Evolutionary conservation across 2,888 invertebrate genomes (phyloP), one percentile per base, ranked within the genome.

Genomic region (Drosophila macrospina): DNA sequence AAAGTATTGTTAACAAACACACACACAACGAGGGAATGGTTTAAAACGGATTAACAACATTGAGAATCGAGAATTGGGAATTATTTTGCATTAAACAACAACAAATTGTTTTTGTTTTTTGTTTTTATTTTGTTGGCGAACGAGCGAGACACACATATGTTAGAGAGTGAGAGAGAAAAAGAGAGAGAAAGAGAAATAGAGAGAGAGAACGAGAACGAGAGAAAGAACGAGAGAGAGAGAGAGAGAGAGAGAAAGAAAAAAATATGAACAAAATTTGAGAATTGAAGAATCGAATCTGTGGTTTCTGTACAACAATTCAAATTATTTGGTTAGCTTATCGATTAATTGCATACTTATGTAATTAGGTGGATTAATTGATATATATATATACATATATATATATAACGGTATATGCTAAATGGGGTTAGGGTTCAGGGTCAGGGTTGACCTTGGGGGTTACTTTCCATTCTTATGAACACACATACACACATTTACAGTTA

Each of bases 181-280:
- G n/a, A n/a, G n/a, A 71, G 56, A 63, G 30, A 44, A 48, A 61
- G 50, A 56, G 15, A 55, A 26, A 51, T 36, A 45, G 54, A 45
- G 47, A 62, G 36, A 61, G 44, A 66, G 61, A n/a, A n/a, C n/a
- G n/a, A 69, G 30, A 57, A 56, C 64, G 59, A 65, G 41, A 59
- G 60, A 64, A n/a, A 69, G 30, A 57, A 56, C 64, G 59, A 65
- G 41, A 59, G 60, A 64, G 39, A 54, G 45, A 72, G 41, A 56
- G 15, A 56, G 42, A 60, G 54, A 64, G 32, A 63, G 20, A 50
- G 26, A 73, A 55, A 74, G 37, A 68, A 76, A 62, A 62, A 71
- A 55, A 63, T 47, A 67, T 73, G 78, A 74, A 78, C 59, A 78
- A 73, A 74, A 73, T 67, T 75, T 34, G 39, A 66, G 39, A 66